These are phyloP conservation scores for Asobara japonica DNA, from an alignment of 1,140 invertebrate genomes.

Conservation along the genomic window DNA sequence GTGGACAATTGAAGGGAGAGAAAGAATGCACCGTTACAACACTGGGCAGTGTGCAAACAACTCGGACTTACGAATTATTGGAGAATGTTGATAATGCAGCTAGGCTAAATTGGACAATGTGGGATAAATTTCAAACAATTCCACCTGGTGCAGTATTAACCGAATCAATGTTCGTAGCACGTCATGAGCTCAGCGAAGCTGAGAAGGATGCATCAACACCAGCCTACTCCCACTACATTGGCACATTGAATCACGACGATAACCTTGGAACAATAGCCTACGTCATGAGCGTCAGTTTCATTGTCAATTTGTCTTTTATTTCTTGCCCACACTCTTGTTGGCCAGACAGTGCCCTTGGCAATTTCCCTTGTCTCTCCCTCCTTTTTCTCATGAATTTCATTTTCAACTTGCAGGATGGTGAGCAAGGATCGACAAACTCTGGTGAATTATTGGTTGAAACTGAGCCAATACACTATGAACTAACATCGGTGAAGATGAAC, in stretches of 20 bases:
- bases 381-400: neutral
- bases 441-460: constrained; percentile 82
- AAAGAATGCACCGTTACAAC: constrained; percentile 73
- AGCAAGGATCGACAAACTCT: constrained; percentile 67
- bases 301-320: constrained; percentile 19
- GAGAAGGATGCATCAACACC: constrained; percentile 32
- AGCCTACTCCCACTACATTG: constrained; percentile 71
- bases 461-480: constrained; percentile 79
- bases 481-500: constrained; percentile 74
- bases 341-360: neutral
- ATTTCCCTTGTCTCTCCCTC: neutral
- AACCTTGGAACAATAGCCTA: constrained; percentile 75
- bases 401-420: constrained; percentile 63
- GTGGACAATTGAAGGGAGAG: constrained; percentile 65
- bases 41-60: constrained; percentile 69
- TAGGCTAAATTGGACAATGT: constrained; percentile 76
- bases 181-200: constrained; percentile 52
- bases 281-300: constrained; percentile 68
- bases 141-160: constrained; percentile 74
- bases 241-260: constrained; percentile 72
- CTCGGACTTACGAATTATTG: constrained; percentile 77
- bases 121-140: constrained; percentile 73
- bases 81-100: constrained; percentile 82
- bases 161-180: constrained; percentile 66
- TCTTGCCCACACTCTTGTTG: neutral